Percentiles rank a stretch among this genome's conserved stretches.
phyloP scores from a whole-genome alignment of 2,113 vertebrate species.

The Sinocyclocheilus grahami region DNA sequence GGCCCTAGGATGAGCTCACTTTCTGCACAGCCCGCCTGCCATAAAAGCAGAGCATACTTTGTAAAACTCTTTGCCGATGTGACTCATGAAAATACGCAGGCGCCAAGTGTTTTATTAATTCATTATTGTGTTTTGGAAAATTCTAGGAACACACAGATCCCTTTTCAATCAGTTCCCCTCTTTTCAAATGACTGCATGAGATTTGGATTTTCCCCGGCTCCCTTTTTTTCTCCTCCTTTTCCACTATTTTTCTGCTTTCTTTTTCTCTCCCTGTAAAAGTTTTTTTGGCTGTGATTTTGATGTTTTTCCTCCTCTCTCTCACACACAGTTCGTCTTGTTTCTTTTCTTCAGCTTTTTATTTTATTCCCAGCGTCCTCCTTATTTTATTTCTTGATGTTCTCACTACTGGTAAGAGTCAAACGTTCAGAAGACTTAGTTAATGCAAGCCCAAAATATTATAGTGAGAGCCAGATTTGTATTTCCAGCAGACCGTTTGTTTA shows the following conservation, averaged over 20 bases:
- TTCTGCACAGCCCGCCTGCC: slow-evolving; percentile 47
- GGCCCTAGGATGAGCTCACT: slow-evolving; percentile 74
- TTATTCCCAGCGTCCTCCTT: not conserved
- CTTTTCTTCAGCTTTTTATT: slow-evolving; percentile 12
- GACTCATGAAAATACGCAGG: slow-evolving; percentile 80
- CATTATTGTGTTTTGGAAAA: slow-evolving; percentile 73
- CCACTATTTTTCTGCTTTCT: slow-evolving; percentile 32
- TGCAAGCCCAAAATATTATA: slow-evolving; percentile 5
- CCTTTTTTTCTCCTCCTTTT: slow-evolving; percentile 17
- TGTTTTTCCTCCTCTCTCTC: slow-evolving; percentile 16
- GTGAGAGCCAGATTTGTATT: slow-evolving; percentile 12
- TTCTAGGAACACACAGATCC: slow-evolving; percentile 55
- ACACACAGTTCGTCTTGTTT: not conserved
- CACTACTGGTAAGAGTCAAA: slow-evolving; percentile 12
- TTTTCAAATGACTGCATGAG: slow-evolving; percentile 57
- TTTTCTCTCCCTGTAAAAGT: slow-evolving; percentile 15
- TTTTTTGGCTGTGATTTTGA: slow-evolving; percentile 21
- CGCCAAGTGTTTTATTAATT: slow-evolving; percentile 79
- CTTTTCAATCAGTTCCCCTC: slow-evolving; percentile 51
- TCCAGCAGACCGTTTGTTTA: not conserved
- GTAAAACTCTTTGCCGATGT: slow-evolving; percentile 75
- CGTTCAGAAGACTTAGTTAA: slow-evolving; percentile 24
- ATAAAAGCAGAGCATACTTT: slow-evolving; percentile 76
- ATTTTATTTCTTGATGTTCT: slow-evolving; percentile 30
- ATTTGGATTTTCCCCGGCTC: slow-evolving; percentile 20